Base-by-base conservation (phyloP, 2,888 invertebrate genomes). In the Drosophila tanythrix region DNA sequence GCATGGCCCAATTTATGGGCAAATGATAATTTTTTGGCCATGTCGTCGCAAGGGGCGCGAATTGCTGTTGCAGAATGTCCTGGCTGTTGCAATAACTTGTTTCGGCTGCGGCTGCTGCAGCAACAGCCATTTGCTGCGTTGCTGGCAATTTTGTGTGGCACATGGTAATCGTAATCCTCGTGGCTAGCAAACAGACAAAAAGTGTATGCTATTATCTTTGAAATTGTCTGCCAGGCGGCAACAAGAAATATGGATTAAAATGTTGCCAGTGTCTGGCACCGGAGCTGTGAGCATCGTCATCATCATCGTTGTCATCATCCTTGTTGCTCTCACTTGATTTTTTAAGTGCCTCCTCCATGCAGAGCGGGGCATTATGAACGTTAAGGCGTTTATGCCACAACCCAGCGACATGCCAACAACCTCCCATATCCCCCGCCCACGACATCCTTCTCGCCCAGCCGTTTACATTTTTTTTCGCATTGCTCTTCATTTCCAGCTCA, bases 171-270 rank as follows among this genome's bases (percentile, higher is more conserved):
- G 88, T 73, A 75, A 76, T 86, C 80, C 83, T 74, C 66, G 66
- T 64, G 65, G 72, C 61, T 56, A 70, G 66, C 35, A 43, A 21
- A 57, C 43, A 63, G 65, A 66, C 74, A 81, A 83, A 85, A 83
- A 25, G 40, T 48, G 25, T 40, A 84, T 78, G 83, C 83, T 86
- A 91, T 91, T 91, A 92, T 92, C 90, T 90, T 88, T 81, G 83
- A 92, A 92, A 92, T 91, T 92, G 92, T 92, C 92, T 92, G 91
- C 82, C 90, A 89, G 89, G 79, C 88, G 73, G 81, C 77, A 79
- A 88, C 77, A 79, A 88, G 83, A 91, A 91, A 87, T 91, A 90
- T 90, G 90, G 90, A 91, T 91, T 91, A 91, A 91, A 91, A 90
- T 87, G 88, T 90, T 91, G 82, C 75, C 82, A 78, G 74, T 67